Conservation (phyloP, 1,140 invertebrate species). For the Scaptomyza pallida region DNA sequence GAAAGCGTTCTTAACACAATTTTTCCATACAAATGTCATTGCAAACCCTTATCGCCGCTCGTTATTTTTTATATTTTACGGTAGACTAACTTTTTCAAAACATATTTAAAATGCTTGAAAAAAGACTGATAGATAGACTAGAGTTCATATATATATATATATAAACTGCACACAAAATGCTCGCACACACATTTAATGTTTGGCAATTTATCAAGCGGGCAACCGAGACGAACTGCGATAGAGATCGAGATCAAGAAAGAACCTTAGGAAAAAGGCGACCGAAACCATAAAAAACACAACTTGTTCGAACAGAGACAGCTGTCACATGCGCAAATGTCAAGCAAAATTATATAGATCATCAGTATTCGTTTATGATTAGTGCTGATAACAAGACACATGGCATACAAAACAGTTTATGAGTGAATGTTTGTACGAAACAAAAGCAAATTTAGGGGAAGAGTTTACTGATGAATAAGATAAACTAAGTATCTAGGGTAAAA, state of each 20-base stretch:
- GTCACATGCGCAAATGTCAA: constrained; percentile 35
- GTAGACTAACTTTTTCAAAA: constrained; percentile 43
- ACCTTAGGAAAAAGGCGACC: too few relatives aligned
- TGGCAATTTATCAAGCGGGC: constrained; percentile 49
- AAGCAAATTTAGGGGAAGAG: background rate
- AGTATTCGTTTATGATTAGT: constrained; percentile 16
- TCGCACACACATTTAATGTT: constrained; percentile 10
- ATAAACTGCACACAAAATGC: background rate
- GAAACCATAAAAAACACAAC: constrained; percentile 16
- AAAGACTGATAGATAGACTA: constrained; percentile 11
- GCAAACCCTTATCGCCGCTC: background rate
- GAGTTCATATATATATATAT: too few relatives aligned
- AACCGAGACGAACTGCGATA: constrained; percentile 34
- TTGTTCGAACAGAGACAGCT: constrained; percentile 34
- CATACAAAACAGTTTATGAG: background rate
- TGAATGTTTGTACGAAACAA: too few relatives aligned
- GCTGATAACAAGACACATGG: constrained; percentile 51
- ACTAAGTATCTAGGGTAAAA: too few relatives aligned
- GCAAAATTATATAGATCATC: constrained; percentile 43
- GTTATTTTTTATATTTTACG: constrained; percentile 42
- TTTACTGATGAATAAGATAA: too few relatives aligned
- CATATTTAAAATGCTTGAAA: constrained; percentile 38
- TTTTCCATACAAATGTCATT: constrained; percentile 7
- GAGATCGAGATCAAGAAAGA: constrained; percentile 25
- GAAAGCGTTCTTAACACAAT: too few relatives aligned